Evolutionary conservation across 2,888 invertebrate species (phyloP).

Genomic region (Blomia tropicalis): DNA sequence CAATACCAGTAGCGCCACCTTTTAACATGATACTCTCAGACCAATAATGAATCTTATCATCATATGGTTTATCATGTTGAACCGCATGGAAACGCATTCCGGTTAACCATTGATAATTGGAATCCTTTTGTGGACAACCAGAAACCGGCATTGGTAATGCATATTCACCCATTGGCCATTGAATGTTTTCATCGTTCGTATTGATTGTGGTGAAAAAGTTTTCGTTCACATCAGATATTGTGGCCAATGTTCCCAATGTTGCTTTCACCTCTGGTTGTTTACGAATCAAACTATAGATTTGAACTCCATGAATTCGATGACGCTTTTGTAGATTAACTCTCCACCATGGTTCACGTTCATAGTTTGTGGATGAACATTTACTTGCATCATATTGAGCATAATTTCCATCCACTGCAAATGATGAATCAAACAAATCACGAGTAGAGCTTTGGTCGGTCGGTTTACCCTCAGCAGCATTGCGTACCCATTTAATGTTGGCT

Average conservation of each 20-base stretch:
- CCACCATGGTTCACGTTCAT: conserved; percentile 32
- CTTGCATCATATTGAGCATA: conserved; percentile 18
- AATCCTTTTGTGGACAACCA: conserved; percentile 30
- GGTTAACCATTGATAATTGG: conserved; percentile 27
- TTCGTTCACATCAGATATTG: conserved; percentile 12
- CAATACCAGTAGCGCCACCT: conserved; percentile 27
- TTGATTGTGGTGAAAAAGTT: not conserved
- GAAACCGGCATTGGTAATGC: conserved; percentile 31
- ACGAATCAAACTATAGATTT: conserved; percentile 25
- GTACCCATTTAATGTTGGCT: conserved; percentile 17
- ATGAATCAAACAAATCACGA: conserved; percentile 27
- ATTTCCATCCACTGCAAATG: conserved; percentile 31
- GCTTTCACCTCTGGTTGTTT: not conserved
- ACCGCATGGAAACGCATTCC: conserved; percentile 31
- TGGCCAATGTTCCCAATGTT: no score
- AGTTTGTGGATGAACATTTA: conserved; percentile 30
- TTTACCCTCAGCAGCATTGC: conserved; percentile 31
- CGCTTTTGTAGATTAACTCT: conserved; percentile 32
- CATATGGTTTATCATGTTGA: conserved; percentile 30
- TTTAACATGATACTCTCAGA: conserved; percentile 30
- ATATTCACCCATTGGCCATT: conserved; percentile 31
- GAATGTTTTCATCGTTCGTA: not conserved
- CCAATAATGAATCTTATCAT: conserved; percentile 31
- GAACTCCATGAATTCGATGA: conserved; percentile 31
- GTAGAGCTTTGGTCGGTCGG: conserved; percentile 31